Evolutionary conservation across 1,140 invertebrate genomes (phyloP), one percentile per base, ranked within the genome.

Genomic region (Drosophila paulistorum): DNA sequence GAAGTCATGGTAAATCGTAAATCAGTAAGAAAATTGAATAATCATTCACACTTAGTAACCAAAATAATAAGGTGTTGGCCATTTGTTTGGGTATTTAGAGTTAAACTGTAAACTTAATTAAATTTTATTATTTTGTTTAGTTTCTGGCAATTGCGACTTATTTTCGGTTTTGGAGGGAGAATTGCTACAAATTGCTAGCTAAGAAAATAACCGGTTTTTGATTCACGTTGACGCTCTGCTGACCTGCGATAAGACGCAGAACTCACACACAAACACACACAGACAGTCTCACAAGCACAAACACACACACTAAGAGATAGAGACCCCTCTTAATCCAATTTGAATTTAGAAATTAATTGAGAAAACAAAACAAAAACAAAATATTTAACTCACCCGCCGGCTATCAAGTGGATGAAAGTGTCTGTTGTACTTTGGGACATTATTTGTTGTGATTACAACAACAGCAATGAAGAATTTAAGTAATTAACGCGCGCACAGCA

Each of bases 381-480:
- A 30, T 30, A 3, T 51, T 41, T 9, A 35, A 79, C 82, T 87
- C 71, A 87, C 84, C 84, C 84, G 84, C 84, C 84, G 80, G 84
- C 84, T 55, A 87, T 67, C 54, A 87, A 67, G 72, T 87, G 84
- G 45, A 87, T 87, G 37, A 87, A 65, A 61, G 84, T 87, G 54
- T 87, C 84, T 72, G 77, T 80, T 26, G 62, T 77, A 77, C 78
- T 87, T 73, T 90, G 85, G 64, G 84, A 82, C 84, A 87, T 87
- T 51, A 55, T 86, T 62, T 9, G 20, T 30, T 66, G 13, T 39
- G 20, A 37, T 45, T 13, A 23, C 20, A 23, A 61, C 30, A 67
- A 61, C 30, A 30, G 7, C 30, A 7, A 30, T 30, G 30, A 30
- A 30, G 30, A 14, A 54, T 51, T 45, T 17, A 48, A 41, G 41